Conservation (phyloP, 2,888 invertebrate species). For the Melitaea athalia region DNA sequence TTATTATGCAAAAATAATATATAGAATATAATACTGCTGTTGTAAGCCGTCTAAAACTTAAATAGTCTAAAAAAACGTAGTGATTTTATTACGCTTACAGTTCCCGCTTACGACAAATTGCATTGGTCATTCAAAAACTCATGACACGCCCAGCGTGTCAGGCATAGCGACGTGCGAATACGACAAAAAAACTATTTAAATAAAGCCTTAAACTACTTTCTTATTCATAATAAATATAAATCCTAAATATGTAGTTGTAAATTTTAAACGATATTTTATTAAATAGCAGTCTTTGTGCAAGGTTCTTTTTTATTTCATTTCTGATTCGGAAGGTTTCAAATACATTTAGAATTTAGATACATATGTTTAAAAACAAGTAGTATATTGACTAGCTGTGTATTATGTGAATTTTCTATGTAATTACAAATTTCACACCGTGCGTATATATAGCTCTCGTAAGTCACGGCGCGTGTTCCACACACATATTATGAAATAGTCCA, state of each 20-base stretch:
- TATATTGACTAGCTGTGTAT: too few species aligned
- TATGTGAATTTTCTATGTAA: too few species aligned
- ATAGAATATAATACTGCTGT: conserved; percentile 10
- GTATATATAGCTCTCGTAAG: too few species aligned
- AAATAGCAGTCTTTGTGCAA: not conserved
- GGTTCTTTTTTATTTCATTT: not conserved
- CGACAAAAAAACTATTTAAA: not conserved
- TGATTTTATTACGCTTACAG: too few species aligned
- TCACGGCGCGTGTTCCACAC: too few species aligned
- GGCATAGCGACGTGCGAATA: not conserved
- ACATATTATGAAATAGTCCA: too few species aligned
- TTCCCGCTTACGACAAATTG: too few species aligned
- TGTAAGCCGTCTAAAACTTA: not conserved
- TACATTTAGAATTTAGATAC: too few species aligned
- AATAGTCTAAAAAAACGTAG: not conserved
- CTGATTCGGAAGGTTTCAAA: not conserved
- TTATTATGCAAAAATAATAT: not conserved
- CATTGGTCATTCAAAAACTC: too few species aligned
- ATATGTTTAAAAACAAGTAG: too few species aligned
- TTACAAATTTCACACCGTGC: too few species aligned
- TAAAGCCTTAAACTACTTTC: not conserved
- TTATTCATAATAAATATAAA: not conserved
- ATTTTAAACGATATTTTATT: not conserved
- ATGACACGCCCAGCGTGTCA: too few species aligned
- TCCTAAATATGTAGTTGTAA: not conserved